Conservation (phyloP, 2,113 vertebrate genomes). For the Corythoichthys intestinalis region DNA sequence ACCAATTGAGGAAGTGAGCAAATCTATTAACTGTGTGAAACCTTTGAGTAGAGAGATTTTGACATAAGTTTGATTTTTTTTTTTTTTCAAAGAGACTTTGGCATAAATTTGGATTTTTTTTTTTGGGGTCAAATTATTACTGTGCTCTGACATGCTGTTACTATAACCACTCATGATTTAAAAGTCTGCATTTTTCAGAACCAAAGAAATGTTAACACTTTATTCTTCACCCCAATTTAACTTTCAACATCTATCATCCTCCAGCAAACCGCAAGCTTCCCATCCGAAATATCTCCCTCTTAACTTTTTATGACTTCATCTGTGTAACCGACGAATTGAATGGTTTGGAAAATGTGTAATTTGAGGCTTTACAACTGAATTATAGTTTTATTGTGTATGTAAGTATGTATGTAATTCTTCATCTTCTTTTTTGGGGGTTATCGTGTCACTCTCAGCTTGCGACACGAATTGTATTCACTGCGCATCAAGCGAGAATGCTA, state of each 20-base stretch:
- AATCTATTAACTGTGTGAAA: conserved; percentile 30
- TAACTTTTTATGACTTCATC: conserved; percentile 20
- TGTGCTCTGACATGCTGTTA: conserved; percentile 28
- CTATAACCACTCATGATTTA: conserved; percentile 34
- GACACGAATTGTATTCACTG: conserved; percentile 55
- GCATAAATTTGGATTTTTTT: conserved; percentile 8
- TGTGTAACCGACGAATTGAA: conserved; percentile 44
- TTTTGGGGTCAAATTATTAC: background rate
- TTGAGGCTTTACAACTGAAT: conserved; percentile 28
- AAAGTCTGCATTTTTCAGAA: conserved; percentile 38
- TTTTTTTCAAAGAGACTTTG: conserved; percentile 19
- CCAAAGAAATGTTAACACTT: conserved; percentile 28
- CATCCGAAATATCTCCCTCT: conserved; percentile 18
- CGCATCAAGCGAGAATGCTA: conserved; percentile 50
- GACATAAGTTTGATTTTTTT: conserved; percentile 10
- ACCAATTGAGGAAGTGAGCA: conserved; percentile 10
- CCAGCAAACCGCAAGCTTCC: conserved; percentile 38
- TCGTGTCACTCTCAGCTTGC: conserved; percentile 32
- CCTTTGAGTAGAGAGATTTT: conserved; percentile 32
- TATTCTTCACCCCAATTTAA: conserved; percentile 19
- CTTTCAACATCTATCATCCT: conserved; percentile 24
- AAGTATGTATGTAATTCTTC: conserved; percentile 11
- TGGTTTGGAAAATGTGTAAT: conserved; percentile 18
- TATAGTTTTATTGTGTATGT: conserved; percentile 25
- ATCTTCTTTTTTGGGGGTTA: conserved; percentile 35